A percentile compares a stretch with the other conserved stretches of the same genome.
Evolutionary conservation across 2,797 vertebrate genomes (phyloP).

Genomic region (Xenops minutus): DNA sequence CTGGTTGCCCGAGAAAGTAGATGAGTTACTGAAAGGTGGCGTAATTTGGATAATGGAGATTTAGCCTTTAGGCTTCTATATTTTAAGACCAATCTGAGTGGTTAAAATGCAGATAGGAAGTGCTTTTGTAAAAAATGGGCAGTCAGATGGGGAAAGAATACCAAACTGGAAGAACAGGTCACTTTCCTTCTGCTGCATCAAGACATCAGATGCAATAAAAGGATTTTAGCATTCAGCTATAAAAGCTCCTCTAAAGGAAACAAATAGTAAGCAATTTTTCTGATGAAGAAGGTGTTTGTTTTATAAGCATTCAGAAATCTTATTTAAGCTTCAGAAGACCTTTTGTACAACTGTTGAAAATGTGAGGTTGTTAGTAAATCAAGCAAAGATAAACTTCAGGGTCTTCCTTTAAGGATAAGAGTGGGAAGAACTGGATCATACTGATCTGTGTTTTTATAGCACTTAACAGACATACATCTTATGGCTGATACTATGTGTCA

Average conservation of each 20-base stretch:
- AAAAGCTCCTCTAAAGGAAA: neutral
- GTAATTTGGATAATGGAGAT: neutral
- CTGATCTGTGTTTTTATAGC: neutral
- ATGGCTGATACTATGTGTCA: neutral
- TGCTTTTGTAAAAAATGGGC: neutral
- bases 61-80: neutral
- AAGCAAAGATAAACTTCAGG: neutral
- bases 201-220: neutral
- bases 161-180: neutral
- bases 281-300: neutral
- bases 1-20: conserved; percentile 67
- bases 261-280: neutral
- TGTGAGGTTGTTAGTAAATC: neutral
- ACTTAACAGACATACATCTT: neutral
- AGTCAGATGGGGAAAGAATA: neutral
- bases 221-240: neutral
- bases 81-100: neutral
- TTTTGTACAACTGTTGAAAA: neutral
- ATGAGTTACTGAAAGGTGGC: conserved; percentile 66
- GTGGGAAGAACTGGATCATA: neutral
- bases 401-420: neutral
- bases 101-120: conserved; percentile 14
- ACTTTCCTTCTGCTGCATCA: neutral
- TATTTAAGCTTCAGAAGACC: neutral
- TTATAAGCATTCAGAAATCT: neutral